These are phyloP conservation scores for Eulemur albifrons DNA, from an alignment of 2,797 vertebrate species.

Conservation along the genomic window DNA sequence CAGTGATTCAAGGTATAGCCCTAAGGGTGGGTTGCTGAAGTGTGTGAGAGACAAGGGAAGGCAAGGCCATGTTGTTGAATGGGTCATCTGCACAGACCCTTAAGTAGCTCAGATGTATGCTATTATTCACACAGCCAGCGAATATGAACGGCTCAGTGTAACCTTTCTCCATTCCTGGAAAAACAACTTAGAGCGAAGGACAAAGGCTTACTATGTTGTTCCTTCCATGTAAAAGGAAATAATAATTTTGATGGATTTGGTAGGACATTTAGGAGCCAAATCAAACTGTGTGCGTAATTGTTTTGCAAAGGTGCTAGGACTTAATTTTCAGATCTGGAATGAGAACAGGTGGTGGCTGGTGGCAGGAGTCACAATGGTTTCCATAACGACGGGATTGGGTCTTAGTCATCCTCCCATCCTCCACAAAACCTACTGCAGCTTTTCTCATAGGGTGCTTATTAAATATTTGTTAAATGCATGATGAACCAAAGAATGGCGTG, in stretches of 20 bases:
- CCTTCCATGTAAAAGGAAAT: slow-evolving; percentile 62
- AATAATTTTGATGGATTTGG: slow-evolving; percentile 76
- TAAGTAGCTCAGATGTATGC: background rate
- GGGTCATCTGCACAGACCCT: background rate
- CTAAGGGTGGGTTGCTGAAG: background rate
- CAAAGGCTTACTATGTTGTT: slow-evolving; percentile 68
- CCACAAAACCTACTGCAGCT: slow-evolving; percentile 67
- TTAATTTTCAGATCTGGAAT: slow-evolving; percentile 76
- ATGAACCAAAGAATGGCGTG: slow-evolving; percentile 60
- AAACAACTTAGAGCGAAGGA: slow-evolving; percentile 62
- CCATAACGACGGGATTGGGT: slow-evolving; percentile 69
- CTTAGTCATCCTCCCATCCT: slow-evolving; percentile 76
- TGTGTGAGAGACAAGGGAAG: background rate
- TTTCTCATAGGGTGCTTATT: slow-evolving; percentile 76
- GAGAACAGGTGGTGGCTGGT: slow-evolving; percentile 76
- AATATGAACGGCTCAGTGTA: background rate
- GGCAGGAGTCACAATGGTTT: slow-evolving; percentile 76
- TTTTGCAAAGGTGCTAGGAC: slow-evolving; percentile 75
- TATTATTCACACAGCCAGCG: background rate
- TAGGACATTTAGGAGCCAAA: slow-evolving; percentile 70
- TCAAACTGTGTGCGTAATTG: slow-evolving; percentile 77
- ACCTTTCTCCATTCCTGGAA: slow-evolving; percentile 46
- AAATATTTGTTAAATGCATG: slow-evolving; percentile 77
- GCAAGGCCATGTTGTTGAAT: background rate
- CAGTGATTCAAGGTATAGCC: background rate